Conservation (phyloP, 2,888 invertebrate species). For the Dasypogon diadema region DNA sequence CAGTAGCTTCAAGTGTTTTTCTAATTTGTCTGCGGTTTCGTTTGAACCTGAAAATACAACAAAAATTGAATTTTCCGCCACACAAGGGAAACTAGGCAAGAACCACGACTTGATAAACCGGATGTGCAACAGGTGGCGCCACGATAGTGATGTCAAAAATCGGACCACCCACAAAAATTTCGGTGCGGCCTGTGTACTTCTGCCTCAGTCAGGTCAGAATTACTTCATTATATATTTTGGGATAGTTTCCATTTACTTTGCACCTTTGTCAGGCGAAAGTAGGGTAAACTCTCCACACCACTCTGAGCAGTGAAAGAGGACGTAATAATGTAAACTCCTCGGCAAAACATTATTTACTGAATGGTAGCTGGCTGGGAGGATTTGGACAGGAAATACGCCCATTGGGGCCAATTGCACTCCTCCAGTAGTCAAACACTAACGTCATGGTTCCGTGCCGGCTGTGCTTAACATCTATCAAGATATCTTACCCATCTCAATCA, state of each 20-base stretch:
- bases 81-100: not conserved
- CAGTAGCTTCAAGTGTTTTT: conserved; percentile 86
- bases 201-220: too few relatives aligned
- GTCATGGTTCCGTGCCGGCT: not conserved
- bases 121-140: conserved; percentile 30
- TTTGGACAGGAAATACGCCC: conserved; percentile 7
- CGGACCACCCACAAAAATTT: not conserved
- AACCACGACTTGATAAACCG: conserved; percentile 11
- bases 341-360: too few relatives aligned
- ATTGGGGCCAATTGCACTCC: not conserved
- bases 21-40: conserved; percentile 72
- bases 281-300: too few relatives aligned
- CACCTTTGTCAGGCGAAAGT: too few relatives aligned
- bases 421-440: too few relatives aligned
- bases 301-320: not conserved
- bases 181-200: too few relatives aligned
- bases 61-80: not conserved
- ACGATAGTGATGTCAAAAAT: not conserved
- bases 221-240: too few relatives aligned
- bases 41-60: conserved; percentile 58
- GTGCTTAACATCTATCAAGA: too few relatives aligned
- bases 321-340: not conserved
- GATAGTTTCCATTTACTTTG: too few relatives aligned
- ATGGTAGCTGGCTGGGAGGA: too few relatives aligned
- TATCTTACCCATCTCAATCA: conserved; percentile 37